Conservation (phyloP, 2,797 vertebrate species). For the Sebastes hubbsi region DNA sequence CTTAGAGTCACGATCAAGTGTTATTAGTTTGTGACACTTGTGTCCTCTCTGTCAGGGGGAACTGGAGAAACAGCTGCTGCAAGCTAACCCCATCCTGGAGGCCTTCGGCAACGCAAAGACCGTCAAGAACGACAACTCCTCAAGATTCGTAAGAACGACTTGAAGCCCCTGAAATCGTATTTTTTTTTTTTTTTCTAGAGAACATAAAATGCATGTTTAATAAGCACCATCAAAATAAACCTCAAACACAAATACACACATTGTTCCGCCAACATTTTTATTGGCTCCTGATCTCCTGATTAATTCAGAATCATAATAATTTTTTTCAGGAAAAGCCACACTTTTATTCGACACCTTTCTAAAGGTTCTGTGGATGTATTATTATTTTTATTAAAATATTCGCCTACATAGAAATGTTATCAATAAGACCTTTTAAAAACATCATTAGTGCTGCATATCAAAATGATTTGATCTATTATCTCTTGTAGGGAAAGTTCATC, state of each 20-base stretch:
- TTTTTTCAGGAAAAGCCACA: no score
- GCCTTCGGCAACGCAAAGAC: constrained; percentile 99
- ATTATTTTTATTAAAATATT: no score
- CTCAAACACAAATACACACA: neutral
- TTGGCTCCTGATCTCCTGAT: no score
- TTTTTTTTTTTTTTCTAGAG: neutral
- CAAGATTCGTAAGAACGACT: constrained; percentile 92
- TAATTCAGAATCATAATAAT: no score
- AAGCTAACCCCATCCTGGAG: constrained; percentile 98
- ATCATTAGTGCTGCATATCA: neutral
- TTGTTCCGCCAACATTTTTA: neutral
- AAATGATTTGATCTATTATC: neutral
- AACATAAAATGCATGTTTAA: neutral
- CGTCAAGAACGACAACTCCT: constrained; percentile 98
- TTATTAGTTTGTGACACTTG: neutral
- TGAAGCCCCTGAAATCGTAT: neutral
- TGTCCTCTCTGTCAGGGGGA: constrained; percentile 85
- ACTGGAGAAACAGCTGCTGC: constrained; percentile 95
- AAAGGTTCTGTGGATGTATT: no score
- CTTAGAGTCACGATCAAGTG: neutral
- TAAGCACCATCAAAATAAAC: neutral
- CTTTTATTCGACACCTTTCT: no score
- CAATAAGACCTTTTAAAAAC: neutral
- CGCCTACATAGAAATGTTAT: no score
- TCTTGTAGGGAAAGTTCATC: constrained; percentile 84